These are phyloP conservation scores for Ammodramus savannarum DNA, from an alignment of 2,113 vertebrate species.

Conservation along the genomic window DNA sequence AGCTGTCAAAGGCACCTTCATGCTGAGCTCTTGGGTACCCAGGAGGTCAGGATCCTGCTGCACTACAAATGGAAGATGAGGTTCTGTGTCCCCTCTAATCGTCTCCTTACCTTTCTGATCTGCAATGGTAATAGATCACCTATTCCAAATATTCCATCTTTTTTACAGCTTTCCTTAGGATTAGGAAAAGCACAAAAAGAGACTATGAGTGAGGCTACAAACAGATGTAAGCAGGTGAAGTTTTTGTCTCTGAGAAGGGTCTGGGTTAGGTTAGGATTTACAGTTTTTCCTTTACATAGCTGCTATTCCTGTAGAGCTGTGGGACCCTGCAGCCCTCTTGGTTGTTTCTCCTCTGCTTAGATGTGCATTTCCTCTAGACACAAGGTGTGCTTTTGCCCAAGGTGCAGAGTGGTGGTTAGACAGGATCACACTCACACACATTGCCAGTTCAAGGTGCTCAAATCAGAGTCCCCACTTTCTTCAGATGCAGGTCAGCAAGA, in stretches of 20 bases:
- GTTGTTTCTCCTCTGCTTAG: neutral
- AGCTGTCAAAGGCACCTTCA: neutral
- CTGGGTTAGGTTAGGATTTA: neutral
- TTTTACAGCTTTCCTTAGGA: neutral
- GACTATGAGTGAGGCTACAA: neutral
- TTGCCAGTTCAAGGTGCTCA: neutral
- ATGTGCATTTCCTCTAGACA: neutral
- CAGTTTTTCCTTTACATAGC: neutral
- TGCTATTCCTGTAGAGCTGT: neutral
- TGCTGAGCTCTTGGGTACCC: neutral
- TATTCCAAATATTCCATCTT: neutral
- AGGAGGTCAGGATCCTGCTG: neutral
- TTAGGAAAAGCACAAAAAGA: neutral
- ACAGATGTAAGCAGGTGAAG: neutral
- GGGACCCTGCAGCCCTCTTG: neutral
- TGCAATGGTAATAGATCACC: neutral
- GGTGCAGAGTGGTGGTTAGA: neutral
- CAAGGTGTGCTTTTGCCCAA: neutral
- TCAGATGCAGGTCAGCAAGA: neutral
- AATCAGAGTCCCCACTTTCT: neutral
- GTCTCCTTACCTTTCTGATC: neutral
- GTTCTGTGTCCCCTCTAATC: rapidly evolving
- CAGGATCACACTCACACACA: neutral
- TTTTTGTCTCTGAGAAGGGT: neutral
- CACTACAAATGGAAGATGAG: neutral